Evolutionary conservation across 2,888 invertebrate species (phyloP).

Genomic region (Rhopalosiphum nymphaeae): DNA sequence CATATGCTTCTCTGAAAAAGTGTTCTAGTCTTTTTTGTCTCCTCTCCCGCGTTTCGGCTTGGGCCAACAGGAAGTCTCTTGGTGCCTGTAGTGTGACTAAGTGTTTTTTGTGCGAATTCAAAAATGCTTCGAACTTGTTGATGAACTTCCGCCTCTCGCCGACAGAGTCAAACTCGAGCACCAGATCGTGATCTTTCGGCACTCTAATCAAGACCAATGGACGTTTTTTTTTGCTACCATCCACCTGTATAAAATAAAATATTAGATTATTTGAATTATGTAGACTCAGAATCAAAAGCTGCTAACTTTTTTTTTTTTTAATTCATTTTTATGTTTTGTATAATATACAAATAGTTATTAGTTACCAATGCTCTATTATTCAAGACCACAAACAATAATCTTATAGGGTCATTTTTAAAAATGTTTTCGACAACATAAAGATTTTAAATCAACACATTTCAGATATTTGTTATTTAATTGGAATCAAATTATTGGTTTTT

Average conservation of each 20-base stretch:
- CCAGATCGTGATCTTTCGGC: slow-evolving; percentile 91
- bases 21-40: slow-evolving; percentile 92
- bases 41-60: slow-evolving; percentile 93
- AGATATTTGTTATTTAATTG: not conserved
- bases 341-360: not conserved
- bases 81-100: slow-evolving; percentile 79
- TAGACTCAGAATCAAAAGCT: not conserved
- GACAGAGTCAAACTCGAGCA: slow-evolving; percentile 88
- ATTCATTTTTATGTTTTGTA: not conserved
- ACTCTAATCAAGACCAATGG: slow-evolving; percentile 87
- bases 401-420: not conserved
- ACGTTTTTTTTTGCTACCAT: slow-evolving; percentile 77
- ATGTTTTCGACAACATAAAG: not conserved
- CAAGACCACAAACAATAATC: not conserved
- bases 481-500: not conserved
- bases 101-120: slow-evolving; percentile 85
- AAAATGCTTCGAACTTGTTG: slow-evolving; percentile 86
- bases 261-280: not conserved
- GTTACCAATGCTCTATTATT: not conserved
- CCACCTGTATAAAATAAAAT: slow-evolving; percentile 64
- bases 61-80: slow-evolving; percentile 87
- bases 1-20: slow-evolving; percentile 96
- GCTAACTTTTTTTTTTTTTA: not conserved
- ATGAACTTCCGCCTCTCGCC: slow-evolving; percentile 87
- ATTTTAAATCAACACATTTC: not conserved